Evolutionary conservation across 2,113 vertebrate genomes (phyloP), one percentile per base, ranked within the genome.

Genomic region (Tupaia tana): DNA sequence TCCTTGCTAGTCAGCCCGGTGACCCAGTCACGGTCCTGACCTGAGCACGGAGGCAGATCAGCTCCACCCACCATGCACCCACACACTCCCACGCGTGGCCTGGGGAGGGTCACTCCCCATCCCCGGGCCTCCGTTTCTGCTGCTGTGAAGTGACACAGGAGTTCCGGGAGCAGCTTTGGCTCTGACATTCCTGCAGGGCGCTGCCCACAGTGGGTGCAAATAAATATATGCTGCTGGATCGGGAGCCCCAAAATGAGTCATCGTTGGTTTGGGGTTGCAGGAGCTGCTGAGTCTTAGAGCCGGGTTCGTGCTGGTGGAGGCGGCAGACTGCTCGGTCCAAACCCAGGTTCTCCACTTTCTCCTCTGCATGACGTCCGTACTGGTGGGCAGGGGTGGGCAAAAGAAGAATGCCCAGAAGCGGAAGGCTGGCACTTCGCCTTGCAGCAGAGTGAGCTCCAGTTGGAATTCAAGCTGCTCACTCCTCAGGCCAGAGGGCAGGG

Each of bases 401-500:
- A 89, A 29, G n/a, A 15, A 34, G 1, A 1, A 13, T 58, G n/a
- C 24, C 5, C 0, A 73, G 59, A 34, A 63, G 34, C 69, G n/a
- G n/a, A 59, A 82, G 24, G 25, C 56, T 67, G 52, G 66, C 15
- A 16, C 59, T 22, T 5, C 16, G n/a, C 20, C 13, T 9, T 54
- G 14, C 63, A 31, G 22, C 0, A n/a, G 73, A 12, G 16, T 24
- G 16, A 19, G 82, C 25, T 73, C 13, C 20, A 14, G 0, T 1
- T 29, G 56, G 58, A 52, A 29, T 52, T 59, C 24, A 34, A 13
- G 19, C n/a, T 9, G 7, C 56, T 43, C n/a, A 18, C 61, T 27
- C 43, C 43, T 12, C 56, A 2, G 3, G 7, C 52, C 1, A 2
- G 20, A 10, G 0, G 34, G n/a, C 4, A 1, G 79, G 80, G 58